Conservation (phyloP, 1,140 invertebrate species). For the Chelonus insularis region DNA sequence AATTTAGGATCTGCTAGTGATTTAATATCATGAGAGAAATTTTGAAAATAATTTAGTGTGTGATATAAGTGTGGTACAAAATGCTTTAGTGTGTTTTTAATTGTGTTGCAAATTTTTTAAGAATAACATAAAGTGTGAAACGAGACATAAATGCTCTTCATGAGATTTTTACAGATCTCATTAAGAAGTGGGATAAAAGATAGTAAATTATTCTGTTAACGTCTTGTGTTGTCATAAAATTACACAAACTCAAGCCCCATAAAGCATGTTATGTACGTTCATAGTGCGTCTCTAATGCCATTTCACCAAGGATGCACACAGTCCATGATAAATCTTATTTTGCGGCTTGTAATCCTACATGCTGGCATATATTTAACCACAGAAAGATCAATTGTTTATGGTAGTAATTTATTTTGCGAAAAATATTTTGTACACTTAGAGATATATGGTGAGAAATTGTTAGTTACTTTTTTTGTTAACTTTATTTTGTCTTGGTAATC, state of each 20-base stretch:
- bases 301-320: conserved; percentile 43
- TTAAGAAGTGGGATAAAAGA: conserved; percentile 24
- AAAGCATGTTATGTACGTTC: conserved; percentile 25
- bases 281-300: conserved; percentile 32
- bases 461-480: no score
- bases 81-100: no score
- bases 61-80: no score
- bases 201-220: conserved; percentile 19
- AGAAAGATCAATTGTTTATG: background rate
- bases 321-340: conserved; percentile 44
- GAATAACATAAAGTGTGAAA: no score
- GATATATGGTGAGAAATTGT: background rate
- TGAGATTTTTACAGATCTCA: conserved; percentile 12
- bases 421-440: no score
- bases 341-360: conserved; percentile 36
- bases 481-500: no score
- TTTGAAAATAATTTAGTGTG: no score
- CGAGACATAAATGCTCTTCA: background rate
- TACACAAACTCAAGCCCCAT: conserved; percentile 34
- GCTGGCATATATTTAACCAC: background rate
- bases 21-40: no score
- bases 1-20: no score
- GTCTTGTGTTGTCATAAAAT: conserved; percentile 33
- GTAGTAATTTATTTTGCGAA: background rate
- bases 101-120: no score